These are phyloP conservation scores for Tetragnatha montana DNA, from an alignment of 2,888 invertebrate species.

Conservation along the genomic window DNA sequence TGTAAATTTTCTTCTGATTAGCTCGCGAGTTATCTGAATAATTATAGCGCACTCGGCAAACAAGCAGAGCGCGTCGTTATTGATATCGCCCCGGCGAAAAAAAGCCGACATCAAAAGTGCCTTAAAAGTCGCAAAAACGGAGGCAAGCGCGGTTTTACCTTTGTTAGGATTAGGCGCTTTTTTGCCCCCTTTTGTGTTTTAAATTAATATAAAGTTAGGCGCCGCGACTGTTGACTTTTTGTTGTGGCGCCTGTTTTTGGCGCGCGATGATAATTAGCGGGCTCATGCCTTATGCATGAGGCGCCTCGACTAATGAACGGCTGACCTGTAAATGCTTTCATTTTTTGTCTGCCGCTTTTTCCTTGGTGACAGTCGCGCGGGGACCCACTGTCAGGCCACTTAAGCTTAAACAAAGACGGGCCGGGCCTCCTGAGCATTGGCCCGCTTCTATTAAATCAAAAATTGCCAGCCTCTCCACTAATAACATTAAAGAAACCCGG, in stretches of 20 bases:
- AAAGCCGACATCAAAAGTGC: constrained; percentile 69
- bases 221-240: constrained; percentile 69
- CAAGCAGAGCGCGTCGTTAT: constrained; percentile 69
- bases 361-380: constrained; percentile 68
- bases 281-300: constrained; percentile 70
- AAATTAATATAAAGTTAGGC: constrained; percentile 70
- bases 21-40: constrained; percentile 70
- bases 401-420: constrained; percentile 69
- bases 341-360: constrained; percentile 60
- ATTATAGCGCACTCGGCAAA: constrained; percentile 67
- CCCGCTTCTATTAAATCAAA: constrained; percentile 69
- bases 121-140: constrained; percentile 62
- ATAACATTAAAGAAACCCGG: constrained; percentile 70
- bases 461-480: constrained; percentile 66
- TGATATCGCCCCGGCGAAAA: constrained; percentile 59
- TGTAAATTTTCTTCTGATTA: constrained; percentile 71
- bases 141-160: constrained; percentile 70
- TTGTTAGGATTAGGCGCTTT: constrained; percentile 64
- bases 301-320: constrained; percentile 66
- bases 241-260: constrained; percentile 64
- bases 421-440: constrained; percentile 59
- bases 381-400: constrained; percentile 68
- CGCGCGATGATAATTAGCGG: constrained; percentile 68
- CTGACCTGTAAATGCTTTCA: constrained; percentile 71
- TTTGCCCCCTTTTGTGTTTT: constrained; percentile 69